Base-by-base conservation (phyloP, 2,113 vertebrate species). In the Brienomyrus brachyistius region DNA sequence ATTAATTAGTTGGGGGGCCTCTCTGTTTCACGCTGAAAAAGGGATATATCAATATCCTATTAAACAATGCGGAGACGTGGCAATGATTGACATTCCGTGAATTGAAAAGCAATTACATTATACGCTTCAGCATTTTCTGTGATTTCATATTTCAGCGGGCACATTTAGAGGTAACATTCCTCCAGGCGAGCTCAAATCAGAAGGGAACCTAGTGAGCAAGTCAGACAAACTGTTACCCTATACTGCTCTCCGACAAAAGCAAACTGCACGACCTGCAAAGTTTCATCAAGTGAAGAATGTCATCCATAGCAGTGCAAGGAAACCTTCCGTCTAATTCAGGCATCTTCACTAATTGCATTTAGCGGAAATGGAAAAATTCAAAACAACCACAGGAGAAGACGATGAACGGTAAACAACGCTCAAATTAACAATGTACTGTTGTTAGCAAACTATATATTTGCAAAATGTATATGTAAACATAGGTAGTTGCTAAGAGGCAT, bases 11-110 rank as follows among this genome's bases (percentile, higher is more conserved):
- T 83, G 89, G 91, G 92, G 62, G 93, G 93, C 93, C 94, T 94
- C 93, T 77, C 62, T 92, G 94, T 93, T 93, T 94, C 92, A 91
- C 90, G 92, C 94, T 95, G 94, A 31, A 92, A 95, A 93, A 92
- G 94, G 94, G 94, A 96, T 94, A 95, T 95, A 95, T 96, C 94
- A 95, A 95, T 95, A 96, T 96, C 95, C 94, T 91, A 96, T 96
- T 96, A 96, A 95, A 92, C 87, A 92, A 95, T 95, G 93, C 93
- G 89, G 91, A 94, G 95, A 96, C 94, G 95, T 91, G 92, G 89
- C 90, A 88, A 92, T 96, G 95, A 96, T 94, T 96, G 95, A 94
- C 95, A 90, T 94, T 91, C 93, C 91, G 91, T 94, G 94, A 95
- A 95, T 90, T 91, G 82, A 88, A 91, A 92, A 92, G 93, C 95